phyloP scores from a whole-genome alignment of 2,797 vertebrate genomes.

The Peromyscus aztecus region DNA sequence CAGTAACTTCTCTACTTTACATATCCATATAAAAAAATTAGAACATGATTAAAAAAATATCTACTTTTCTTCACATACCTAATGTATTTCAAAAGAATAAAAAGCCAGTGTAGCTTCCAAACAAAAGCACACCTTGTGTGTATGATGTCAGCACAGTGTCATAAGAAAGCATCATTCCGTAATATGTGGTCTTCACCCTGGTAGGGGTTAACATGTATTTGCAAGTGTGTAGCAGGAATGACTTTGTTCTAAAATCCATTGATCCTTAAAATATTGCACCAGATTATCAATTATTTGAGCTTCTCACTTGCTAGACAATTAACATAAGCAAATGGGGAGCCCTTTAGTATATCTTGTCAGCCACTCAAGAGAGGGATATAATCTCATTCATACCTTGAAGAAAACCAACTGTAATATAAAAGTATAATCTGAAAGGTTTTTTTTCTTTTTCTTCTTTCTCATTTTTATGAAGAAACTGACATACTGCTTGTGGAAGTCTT shows the following conservation, averaged over 20 bases:
- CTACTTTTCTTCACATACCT: background rate
- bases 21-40: background rate
- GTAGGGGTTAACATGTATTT: background rate
- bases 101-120: background rate
- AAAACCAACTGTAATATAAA: background rate
- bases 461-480: background rate
- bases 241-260: slow-evolving; percentile 8
- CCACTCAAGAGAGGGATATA: background rate
- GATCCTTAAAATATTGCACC: background rate
- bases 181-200: background rate
- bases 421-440: background rate
- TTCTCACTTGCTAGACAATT: slow-evolving; percentile 23
- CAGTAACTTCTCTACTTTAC: slow-evolving; percentile 18
- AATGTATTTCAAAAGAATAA: background rate
- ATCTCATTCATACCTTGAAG: background rate
- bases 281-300: slow-evolving; percentile 32
- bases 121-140: background rate
- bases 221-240: background rate
- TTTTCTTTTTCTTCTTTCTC: background rate
- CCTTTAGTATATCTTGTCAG: background rate
- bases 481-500: background rate
- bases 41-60: slow-evolving; percentile 17
- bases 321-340: background rate
- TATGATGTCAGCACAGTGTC: background rate
- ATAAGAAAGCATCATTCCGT: background rate